A percentile compares a stretch with the other conserved stretches of the same genome.
Evolutionary conservation across 2,113 vertebrate species (phyloP).

Genomic region (Scolopax mira): DNA sequence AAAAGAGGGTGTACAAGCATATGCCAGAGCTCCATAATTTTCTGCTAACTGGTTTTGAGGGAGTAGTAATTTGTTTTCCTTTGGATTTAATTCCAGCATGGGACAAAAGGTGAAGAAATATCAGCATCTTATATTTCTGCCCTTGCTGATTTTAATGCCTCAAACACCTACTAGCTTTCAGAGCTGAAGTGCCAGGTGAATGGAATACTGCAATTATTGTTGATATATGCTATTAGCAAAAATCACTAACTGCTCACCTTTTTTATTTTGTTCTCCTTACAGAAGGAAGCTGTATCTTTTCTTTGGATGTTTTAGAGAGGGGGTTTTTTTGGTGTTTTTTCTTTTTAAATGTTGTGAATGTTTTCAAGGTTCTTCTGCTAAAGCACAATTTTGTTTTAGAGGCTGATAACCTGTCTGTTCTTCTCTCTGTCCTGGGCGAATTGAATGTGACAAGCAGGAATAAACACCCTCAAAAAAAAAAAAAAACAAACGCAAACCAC

Average conservation of each 20-base stretch:
- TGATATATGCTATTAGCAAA: background rate
- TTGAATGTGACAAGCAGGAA: background rate
- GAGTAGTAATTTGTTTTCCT: background rate
- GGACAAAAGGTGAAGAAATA: background rate
- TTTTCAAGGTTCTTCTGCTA: background rate
- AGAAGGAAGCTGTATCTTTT: background rate
- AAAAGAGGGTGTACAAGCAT: background rate
- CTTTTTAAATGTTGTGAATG: background rate
- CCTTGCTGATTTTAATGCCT: background rate
- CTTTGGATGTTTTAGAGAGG: background rate
- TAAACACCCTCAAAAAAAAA: background rate
- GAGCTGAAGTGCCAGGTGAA: background rate
- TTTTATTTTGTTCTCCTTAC: background rate
- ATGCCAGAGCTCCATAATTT: background rate
- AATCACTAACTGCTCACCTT: background rate
- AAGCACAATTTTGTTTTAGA: background rate
- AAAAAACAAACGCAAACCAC: background rate
- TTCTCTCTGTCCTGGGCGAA: background rate
- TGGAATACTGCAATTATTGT: background rate
- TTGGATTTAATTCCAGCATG: background rate
- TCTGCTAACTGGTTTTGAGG: background rate
- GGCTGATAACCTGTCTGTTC: background rate
- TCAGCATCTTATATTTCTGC: accelerated
- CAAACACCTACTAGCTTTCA: background rate
- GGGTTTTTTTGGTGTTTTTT: background rate